These are phyloP conservation scores for Rhynchomys soricoides DNA, from an alignment of 2,113 vertebrate species.

Conservation along the genomic window DNA sequence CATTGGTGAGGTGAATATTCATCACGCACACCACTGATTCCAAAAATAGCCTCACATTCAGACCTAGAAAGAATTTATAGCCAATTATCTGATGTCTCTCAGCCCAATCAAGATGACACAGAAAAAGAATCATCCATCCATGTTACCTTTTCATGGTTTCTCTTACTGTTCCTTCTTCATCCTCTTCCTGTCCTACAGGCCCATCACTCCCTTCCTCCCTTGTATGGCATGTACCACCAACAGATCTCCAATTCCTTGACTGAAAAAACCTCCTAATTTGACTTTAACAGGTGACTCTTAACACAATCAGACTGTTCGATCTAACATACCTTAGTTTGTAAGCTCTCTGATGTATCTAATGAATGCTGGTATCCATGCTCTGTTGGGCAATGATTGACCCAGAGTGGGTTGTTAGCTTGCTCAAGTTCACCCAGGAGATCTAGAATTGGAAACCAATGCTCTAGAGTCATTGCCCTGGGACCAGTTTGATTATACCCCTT, in stretches of 20 bases:
- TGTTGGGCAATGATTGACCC: background rate
- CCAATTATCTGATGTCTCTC: background rate
- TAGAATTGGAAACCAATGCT: constrained; percentile 20
- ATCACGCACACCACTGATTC: background rate
- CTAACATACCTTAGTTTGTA: background rate
- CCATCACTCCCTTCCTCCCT: background rate
- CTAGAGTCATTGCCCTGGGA: background rate
- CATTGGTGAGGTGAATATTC: background rate
- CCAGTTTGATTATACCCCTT: background rate
- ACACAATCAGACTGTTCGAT: background rate
- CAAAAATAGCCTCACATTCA: background rate
- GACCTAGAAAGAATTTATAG: background rate
- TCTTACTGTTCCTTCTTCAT: background rate
- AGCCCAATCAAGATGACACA: background rate
- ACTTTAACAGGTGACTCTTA: background rate
- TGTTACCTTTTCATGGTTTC: background rate
- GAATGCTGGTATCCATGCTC: background rate
- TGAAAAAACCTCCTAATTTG: background rate
- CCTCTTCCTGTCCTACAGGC: background rate
- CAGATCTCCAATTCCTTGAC: background rate
- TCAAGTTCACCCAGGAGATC: background rate
- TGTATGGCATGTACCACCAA: background rate
- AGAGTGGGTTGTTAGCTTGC: background rate
- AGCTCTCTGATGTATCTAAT: background rate
- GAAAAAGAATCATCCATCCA: background rate